Evolutionary conservation across 1,140 invertebrate species (phyloP), one percentile per base, ranked within the genome.

Genomic region (Parapsyche elsis): DNA sequence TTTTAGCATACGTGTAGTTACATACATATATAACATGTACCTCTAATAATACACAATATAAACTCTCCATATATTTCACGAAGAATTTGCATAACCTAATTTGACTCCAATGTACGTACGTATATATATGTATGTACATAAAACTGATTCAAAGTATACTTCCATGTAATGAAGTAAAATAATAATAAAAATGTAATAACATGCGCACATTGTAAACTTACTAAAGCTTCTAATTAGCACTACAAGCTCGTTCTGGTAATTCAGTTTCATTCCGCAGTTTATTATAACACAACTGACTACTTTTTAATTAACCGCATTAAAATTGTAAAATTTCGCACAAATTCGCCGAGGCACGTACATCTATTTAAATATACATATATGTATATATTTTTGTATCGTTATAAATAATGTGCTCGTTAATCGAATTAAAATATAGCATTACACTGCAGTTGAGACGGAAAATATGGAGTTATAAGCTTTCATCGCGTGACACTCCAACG

Each of bases 391-490:
- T 1, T 38, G 30, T 7, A 38, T 38, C n/a, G 30, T 38, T 4
- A 38, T 38, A 38, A 38, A 38, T 4, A 38, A 38, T 38, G 5
- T 53, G 1, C 9, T 21, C 24, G n/a, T 71, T 71, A 71, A 71
- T 71, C 4, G 44, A 10, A 75, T 57, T 75, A 49, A 75, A 75
- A 38, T 38, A 38, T 30, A 38, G 38, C 26, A 71, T n/a, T 71
- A 71, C 26, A 45, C 70, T 4, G 4, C 70, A 38, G 4, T 23
- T 45, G 38, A 38, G 38, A 71, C 30, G 30, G 1, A 46, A 79
- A 80, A 80, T 76, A 76, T 80, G 49, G 30, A 80, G 70, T 80
- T 64, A 74, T 80, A 80, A 80, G 79, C 73, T 75, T 80, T 80
- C 79, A 80, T 80, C 79, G 79, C 79, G 79, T 80, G 79, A 76